Conservation (phyloP, 23 tunicate genomes). For the Styela clava region DNA sequence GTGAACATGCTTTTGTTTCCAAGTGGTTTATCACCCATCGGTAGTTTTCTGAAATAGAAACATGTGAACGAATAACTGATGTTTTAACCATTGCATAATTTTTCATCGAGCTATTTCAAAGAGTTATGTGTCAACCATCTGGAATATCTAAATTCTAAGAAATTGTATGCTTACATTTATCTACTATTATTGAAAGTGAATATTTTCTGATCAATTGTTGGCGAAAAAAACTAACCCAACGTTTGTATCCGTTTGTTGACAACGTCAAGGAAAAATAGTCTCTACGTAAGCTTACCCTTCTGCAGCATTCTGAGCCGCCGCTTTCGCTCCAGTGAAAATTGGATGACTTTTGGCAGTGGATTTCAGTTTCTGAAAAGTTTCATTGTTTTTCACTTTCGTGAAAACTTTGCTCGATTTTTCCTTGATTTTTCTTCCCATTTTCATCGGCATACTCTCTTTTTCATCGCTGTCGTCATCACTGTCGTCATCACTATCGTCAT, state of each 20-base stretch:
- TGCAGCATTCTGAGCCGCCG: background rate
- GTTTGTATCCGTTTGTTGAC: too few relatives aligned
- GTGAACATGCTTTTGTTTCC: background rate
- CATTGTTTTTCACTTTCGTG: slow-evolving; percentile 5
- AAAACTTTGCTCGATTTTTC: background rate
- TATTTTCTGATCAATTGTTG: too few relatives aligned
- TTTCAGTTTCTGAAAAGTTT: slow-evolving; percentile 5
- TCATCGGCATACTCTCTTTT: background rate
- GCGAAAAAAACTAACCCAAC: too few relatives aligned
- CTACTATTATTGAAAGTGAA: too few relatives aligned
- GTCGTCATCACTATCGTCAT: background rate
- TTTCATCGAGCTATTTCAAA: too few relatives aligned
- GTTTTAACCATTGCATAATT: too few relatives aligned
- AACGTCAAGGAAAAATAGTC: too few relatives aligned
- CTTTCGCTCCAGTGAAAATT: background rate
- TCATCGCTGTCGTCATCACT: slow-evolving; percentile 8
- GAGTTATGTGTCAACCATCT: too few relatives aligned
- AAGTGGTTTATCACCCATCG: background rate
- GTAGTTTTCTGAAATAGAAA: background rate
- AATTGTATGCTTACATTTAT: too few relatives aligned
- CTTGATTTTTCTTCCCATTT: slow-evolving; percentile 3
- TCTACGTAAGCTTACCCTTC: slow-evolving; percentile 21
- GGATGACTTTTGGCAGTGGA: background rate
- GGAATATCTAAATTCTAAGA: too few relatives aligned
- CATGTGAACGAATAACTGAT: too few relatives aligned